Base-by-base conservation (phyloP, 1,140 invertebrate species). In the Panagrolaimus sp. region DNA sequence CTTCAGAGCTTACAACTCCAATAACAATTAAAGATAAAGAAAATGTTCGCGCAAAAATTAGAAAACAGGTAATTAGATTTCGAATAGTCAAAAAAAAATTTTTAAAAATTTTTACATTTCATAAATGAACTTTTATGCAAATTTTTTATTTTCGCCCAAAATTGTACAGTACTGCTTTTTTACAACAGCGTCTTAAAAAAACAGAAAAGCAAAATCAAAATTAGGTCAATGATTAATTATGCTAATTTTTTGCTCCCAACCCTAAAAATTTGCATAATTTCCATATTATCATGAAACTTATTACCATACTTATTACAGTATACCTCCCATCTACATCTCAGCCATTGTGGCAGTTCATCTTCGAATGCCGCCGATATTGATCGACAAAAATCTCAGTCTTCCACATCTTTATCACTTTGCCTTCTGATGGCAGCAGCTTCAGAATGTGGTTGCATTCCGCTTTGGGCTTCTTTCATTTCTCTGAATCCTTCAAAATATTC, bases 121-220 rank as follows among this genome's bases (percentile, higher is more conserved):
- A 74, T 63, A 72, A n/a, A n/a, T n/a, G n/a, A n/a, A n/a, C n/a
- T 74, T 45, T 66, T 70, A 12, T 28, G 68, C n/a, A 74, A 74
- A 71, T 74, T 70, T 1, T 74, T 73, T 65, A 67, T 65, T 26
- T 62, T 67, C 44, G n/a, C n/a, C n/a, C 65, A 65, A 4, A 24
- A 24, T 15, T n/a, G 48, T 17, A 47, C 73, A 1, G 70, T 74
- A 45, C n/a, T n/a, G n/a, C 43, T n/a, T n/a, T n/a, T n/a, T n/a
- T n/a, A n/a, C n/a, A n/a, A n/a, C n/a, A n/a, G n/a, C n/a, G n/a
- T n/a, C n/a, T n/a, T n/a, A n/a, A n/a, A n/a, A n/a, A n/a, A n/a
- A n/a, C n/a, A n/a, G n/a, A n/a, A n/a, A n/a, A n/a, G n/a, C n/a
- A n/a, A n/a, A n/a, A n/a, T n/a, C n/a, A n/a, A n/a, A n/a, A n/a